phyloP scores from a whole-genome alignment of 1,140 invertebrate genomes.

The Conus ventricosus region DNA sequence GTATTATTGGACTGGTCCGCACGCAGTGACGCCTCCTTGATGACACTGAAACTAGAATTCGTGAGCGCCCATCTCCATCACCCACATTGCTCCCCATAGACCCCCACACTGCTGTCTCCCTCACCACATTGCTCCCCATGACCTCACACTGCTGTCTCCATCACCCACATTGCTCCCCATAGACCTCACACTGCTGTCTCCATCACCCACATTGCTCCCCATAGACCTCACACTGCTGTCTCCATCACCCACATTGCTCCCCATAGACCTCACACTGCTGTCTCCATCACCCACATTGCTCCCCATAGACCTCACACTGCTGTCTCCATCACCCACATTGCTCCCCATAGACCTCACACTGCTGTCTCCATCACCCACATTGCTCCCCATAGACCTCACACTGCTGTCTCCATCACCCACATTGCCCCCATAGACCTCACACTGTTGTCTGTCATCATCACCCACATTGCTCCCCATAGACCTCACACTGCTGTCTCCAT shows the following conservation, averaged over 20 bases:
- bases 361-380: not conserved
- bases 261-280: not conserved
- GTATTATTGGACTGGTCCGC: too few relatives aligned
- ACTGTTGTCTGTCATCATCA: not conserved
- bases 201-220: slow-evolving; percentile 1
- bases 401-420: too few relatives aligned
- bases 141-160: too few relatives aligned
- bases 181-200: too few relatives aligned
- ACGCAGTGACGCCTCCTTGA: too few relatives aligned
- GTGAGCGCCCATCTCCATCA: not conserved
- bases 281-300: too few relatives aligned
- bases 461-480: not conserved
- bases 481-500: not conserved
- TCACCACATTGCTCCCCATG: too few relatives aligned
- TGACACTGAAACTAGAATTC: too few relatives aligned
- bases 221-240: not conserved
- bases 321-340: not conserved
- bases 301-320: not conserved
- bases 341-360: not conserved
- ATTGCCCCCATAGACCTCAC: too few relatives aligned
- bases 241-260: not conserved
- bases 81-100: too few relatives aligned
- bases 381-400: not conserved
- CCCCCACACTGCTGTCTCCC: too few relatives aligned
- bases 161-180: slow-evolving; percentile 17